Evolutionary conservation across 2,113 vertebrate genomes (phyloP).

Genomic region (Saguinus midas): DNA sequence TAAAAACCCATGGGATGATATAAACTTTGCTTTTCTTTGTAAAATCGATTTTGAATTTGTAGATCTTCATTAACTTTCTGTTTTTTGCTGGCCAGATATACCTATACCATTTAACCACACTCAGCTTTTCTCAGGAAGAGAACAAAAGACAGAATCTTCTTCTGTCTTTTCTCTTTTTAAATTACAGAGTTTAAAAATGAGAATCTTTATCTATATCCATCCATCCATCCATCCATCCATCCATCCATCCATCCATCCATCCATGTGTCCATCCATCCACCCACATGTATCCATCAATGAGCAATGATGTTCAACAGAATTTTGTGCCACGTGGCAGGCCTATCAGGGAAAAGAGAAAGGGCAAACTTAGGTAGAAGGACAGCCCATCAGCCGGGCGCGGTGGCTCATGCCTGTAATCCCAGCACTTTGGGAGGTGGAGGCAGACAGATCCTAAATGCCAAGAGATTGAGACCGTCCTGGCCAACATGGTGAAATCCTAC

Average conservation of each 20-base stretch:
- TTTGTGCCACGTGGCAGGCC: not conserved
- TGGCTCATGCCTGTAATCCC: too few species aligned
- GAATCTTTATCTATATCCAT: not conserved
- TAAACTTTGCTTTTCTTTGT: not conserved
- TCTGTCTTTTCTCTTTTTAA: not conserved
- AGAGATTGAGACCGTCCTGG: too few species aligned
- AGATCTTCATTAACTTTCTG: not conserved
- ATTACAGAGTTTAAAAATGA: not conserved
- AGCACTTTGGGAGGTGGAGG: too few species aligned
- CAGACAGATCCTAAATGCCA: too few species aligned
- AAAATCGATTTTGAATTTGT: conserved; percentile 18
- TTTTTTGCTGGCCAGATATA: not conserved
- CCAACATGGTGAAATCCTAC: too few species aligned
- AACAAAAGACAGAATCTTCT: not conserved
- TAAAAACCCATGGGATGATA: not conserved
- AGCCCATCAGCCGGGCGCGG: rapidly evolving
- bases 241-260: not conserved
- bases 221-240: not conserved
- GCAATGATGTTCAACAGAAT: not conserved
- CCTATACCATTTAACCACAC: not conserved
- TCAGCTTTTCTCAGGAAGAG: not conserved
- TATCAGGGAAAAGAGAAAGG: not conserved
- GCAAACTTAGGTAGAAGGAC: not conserved
- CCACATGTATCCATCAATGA: not conserved
- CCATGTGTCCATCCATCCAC: not conserved